These are phyloP conservation scores for Sisyra terminalis DNA, from an alignment of 2,888 invertebrate genomes.

Conservation along the genomic window DNA sequence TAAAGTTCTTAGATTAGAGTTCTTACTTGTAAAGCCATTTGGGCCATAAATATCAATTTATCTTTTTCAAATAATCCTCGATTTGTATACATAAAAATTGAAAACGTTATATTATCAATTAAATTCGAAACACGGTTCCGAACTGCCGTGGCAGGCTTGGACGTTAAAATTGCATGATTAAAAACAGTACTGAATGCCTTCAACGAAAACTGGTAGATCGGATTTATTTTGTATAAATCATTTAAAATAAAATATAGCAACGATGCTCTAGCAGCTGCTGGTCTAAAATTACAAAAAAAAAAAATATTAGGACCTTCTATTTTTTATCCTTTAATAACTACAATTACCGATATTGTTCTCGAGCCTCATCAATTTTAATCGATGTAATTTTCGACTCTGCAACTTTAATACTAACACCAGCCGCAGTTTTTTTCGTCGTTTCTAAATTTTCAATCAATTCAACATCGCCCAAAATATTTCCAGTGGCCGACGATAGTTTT, in stretches of 20 bases:
- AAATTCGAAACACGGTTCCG: constrained; percentile 56
- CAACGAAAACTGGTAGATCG: constrained; percentile 89
- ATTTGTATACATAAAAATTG: constrained; percentile 75
- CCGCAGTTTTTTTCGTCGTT: constrained; percentile 83
- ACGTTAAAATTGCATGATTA: constrained; percentile 60
- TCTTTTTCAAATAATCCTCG: constrained; percentile 84
- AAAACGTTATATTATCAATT: constrained; percentile 74
- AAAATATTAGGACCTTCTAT: too few species aligned
- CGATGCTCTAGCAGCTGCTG: constrained; percentile 74
- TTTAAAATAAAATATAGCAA: constrained; percentile 86
- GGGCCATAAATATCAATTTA: constrained; percentile 78
- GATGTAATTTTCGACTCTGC: constrained; percentile 75
- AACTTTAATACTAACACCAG: constrained; percentile 76
- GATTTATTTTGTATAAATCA: constrained; percentile 81
- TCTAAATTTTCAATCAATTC: constrained; percentile 84
- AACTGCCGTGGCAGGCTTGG: constrained; percentile 51
- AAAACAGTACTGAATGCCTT: constrained; percentile 90
- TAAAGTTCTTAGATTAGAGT: neutral
- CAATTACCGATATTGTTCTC: constrained; percentile 60
- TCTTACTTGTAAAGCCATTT: constrained; percentile 63
- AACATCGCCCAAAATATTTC: constrained; percentile 80
- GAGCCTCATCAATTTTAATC: constrained; percentile 75
- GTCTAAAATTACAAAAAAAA: too few species aligned
- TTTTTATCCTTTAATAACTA: neutral
- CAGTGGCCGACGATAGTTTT: constrained; percentile 76